Conservation (phyloP, 2,797 vertebrate species). For the Gallinago stenura region DNA sequence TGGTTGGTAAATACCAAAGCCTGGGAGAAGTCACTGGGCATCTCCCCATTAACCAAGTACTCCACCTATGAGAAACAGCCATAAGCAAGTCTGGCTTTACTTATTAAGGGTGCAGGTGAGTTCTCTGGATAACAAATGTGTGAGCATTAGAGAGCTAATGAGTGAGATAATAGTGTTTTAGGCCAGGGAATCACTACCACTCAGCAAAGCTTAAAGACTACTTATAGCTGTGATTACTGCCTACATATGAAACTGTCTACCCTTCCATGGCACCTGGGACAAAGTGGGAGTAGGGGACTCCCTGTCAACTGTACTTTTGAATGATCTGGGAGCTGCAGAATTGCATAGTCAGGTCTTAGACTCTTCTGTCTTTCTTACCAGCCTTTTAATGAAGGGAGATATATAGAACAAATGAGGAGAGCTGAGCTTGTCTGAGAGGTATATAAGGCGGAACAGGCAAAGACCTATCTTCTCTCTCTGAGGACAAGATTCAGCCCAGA, state of each 20-base stretch:
- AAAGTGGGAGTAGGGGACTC: not conserved
- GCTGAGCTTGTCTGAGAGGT: not conserved
- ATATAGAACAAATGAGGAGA: not conserved
- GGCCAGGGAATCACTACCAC: not conserved
- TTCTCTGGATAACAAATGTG: not conserved
- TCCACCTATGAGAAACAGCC: conserved; percentile 80
- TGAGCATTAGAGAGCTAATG: not conserved
- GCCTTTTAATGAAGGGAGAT: not conserved
- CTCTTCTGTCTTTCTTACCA: not conserved
- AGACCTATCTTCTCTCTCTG: not conserved
- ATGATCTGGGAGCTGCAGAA: not conserved
- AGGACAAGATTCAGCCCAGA: not conserved
- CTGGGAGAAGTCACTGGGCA: conserved; percentile 82
- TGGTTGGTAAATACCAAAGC: conserved; percentile 84
- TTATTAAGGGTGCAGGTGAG: not conserved
- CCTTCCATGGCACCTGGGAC: not conserved
- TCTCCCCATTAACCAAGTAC: conserved; percentile 74
- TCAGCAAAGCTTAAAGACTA: not conserved
- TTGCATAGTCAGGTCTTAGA: not conserved
- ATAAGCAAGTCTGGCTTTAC: not conserved
- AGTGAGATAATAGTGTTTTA: not conserved
- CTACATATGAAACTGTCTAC: not conserved
- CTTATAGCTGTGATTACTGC: not conserved
- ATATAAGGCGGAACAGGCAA: not conserved
- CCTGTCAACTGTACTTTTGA: not conserved